phyloP scores from a whole-genome alignment of 2,888 invertebrate species.

The Patella caerulea region DNA sequence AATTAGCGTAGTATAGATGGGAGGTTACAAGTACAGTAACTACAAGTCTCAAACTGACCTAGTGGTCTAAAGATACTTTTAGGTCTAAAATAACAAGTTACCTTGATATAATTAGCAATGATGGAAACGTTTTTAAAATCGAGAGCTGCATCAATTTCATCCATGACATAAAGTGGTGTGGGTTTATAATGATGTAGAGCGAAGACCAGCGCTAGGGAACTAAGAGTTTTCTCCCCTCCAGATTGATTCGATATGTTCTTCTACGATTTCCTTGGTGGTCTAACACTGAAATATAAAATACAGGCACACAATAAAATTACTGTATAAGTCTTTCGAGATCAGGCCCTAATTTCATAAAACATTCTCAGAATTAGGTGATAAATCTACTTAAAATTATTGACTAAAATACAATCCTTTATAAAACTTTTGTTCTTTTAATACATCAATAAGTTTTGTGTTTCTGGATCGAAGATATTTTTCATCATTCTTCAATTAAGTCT shows the following conservation, averaged over 20 bases:
- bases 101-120: constrained; percentile 96
- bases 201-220: constrained; percentile 95
- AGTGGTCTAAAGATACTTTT: too few species aligned
- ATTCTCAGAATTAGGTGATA: background rate
- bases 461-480: too few species aligned
- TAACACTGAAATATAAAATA: constrained; percentile 79
- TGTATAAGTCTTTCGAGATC: background rate
- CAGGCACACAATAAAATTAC: background rate
- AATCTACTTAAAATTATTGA: background rate
- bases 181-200: constrained; percentile 98
- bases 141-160: constrained; percentile 98
- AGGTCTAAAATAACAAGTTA: constrained; percentile 63
- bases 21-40: too few species aligned
- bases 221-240: constrained; percentile 98
- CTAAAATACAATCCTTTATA: background rate
- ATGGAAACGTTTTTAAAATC: constrained; percentile 99
- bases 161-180: constrained; percentile 97
- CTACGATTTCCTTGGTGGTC: constrained; percentile 99
- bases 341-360: too few species aligned
- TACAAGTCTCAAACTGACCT: too few species aligned
- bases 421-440: too few species aligned
- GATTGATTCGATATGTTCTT: constrained; percentile 97
- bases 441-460: too few species aligned
- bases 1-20: too few species aligned
- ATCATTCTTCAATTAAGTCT: too few species aligned